Evolutionary conservation across 2,797 vertebrate genomes (phyloP).

Genomic region (Morelia viridis): DNA sequence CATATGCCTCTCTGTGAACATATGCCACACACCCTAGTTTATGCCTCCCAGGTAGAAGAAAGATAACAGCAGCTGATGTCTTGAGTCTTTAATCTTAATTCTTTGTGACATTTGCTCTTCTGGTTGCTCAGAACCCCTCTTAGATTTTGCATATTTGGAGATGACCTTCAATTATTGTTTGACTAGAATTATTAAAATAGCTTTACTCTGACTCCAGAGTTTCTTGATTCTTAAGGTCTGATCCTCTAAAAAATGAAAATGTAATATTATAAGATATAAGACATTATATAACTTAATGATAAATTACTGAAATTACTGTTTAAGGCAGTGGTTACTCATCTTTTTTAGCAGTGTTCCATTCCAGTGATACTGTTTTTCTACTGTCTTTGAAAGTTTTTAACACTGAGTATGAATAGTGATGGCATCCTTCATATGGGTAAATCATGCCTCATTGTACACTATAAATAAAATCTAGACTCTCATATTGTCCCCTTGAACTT

Average conservation of each 20-base stretch:
- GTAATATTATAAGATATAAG: constrained; percentile 29
- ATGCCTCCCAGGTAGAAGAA: neutral
- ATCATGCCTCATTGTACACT: too few species aligned
- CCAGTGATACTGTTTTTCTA: too few species aligned
- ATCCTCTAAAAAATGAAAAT: constrained; percentile 39
- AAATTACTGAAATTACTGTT: constrained; percentile 28
- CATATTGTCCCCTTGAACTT: too few species aligned
- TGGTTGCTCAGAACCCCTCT: neutral
- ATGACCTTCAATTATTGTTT: constrained; percentile 20
- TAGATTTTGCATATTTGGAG: constrained; percentile 35
- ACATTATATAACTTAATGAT: constrained; percentile 31
- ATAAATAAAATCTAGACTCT: too few species aligned
- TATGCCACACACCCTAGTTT: neutral
- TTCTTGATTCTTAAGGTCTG: constrained; percentile 47
- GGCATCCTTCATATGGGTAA: too few species aligned
- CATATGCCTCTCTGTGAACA: neutral
- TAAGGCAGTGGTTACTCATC: constrained; percentile 34
- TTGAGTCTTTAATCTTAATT: constrained; percentile 10
- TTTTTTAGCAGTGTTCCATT: neutral
- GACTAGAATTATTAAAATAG: constrained; percentile 28
- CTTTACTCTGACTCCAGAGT: constrained; percentile 51
- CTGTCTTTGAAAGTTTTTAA: too few species aligned
- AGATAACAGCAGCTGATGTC: constrained; percentile 7
- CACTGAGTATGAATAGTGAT: too few species aligned
- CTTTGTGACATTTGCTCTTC: constrained; percentile 19